Conservation (phyloP, 1,140 invertebrate genomes). For the Yoshiicerus persimilis region DNA sequence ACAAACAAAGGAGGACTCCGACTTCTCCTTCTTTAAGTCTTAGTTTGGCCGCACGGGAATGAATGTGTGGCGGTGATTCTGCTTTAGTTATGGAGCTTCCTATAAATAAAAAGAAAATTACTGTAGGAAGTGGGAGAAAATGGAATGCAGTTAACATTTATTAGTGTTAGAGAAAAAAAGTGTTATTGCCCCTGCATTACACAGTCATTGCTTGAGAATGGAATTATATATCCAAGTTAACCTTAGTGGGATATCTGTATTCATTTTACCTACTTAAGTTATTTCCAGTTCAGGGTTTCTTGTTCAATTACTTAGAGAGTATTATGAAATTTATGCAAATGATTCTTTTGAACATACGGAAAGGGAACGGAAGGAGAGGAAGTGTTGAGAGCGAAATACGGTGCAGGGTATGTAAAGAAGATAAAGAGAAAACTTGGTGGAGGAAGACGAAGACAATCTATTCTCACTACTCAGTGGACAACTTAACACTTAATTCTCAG, state of each 20-base stretch:
- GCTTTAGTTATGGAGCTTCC: not conserved
- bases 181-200: not conserved
- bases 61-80: conserved; percentile 18
- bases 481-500: conserved; percentile 21
- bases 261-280: not conserved
- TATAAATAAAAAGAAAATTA: not conserved
- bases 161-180: not conserved
- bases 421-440: not conserved
- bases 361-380: not conserved
- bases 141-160: not conserved
- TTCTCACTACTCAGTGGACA: not conserved
- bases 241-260: not conserved
- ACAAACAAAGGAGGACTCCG: conserved; percentile 70
- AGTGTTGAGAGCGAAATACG: not conserved
- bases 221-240: not conserved
- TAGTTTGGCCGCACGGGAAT: conserved; percentile 24
- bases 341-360: not conserved
- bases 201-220: not conserved
- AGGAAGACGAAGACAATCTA: conserved; percentile 8
- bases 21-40: conserved; percentile 64
- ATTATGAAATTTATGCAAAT: conserved; percentile 17
- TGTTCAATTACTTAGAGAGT: not conserved
- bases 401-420: not conserved
- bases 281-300: not conserved
- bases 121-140: not conserved